phyloP scores from a whole-genome alignment of 2,113 vertebrate genomes.

The Maccullochella peelii region DNA sequence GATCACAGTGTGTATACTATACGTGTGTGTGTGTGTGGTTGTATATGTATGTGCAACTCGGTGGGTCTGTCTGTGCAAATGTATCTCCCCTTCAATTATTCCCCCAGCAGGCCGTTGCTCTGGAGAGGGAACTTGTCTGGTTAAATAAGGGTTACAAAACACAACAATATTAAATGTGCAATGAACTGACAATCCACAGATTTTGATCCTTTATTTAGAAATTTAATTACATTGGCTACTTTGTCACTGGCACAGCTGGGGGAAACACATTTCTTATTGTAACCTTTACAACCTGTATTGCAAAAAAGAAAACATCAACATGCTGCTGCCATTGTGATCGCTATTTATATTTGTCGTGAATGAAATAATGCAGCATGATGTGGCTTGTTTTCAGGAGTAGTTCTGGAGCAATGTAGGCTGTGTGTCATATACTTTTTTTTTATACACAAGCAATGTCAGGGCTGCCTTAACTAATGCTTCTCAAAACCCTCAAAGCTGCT shows the following conservation, averaged over 20 bases:
- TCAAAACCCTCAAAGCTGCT: neutral
- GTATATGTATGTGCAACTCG: neutral
- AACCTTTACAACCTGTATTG: neutral
- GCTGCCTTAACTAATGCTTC: slow-evolving; percentile 28
- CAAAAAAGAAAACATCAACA: neutral
- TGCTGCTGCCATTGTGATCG: slow-evolving; percentile 11
- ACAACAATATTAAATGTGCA: slow-evolving; percentile 11
- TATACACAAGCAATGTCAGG: slow-evolving; percentile 5
- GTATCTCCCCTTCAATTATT: neutral
- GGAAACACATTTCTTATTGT: neutral
- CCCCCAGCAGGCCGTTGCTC: neutral
- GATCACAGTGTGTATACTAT: slow-evolving; percentile 12
- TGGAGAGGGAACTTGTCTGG: slow-evolving; percentile 7
- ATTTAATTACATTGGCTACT: neutral
- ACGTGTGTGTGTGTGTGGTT: slow-evolving; percentile 3
- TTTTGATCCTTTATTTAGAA: slow-evolving; percentile 9
- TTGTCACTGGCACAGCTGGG: neutral
- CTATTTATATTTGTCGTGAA: slow-evolving; percentile 20
- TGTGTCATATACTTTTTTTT: slow-evolving; percentile 10
- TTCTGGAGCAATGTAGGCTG: neutral
- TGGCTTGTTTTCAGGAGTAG: neutral
- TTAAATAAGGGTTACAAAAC: slow-evolving; percentile 17
- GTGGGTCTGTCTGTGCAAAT: slow-evolving; percentile 9
- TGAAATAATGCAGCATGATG: slow-evolving; percentile 31
- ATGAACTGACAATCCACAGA: neutral